Base-by-base conservation (phyloP, 2,797 vertebrate species). In the Lemur catta region DNA sequence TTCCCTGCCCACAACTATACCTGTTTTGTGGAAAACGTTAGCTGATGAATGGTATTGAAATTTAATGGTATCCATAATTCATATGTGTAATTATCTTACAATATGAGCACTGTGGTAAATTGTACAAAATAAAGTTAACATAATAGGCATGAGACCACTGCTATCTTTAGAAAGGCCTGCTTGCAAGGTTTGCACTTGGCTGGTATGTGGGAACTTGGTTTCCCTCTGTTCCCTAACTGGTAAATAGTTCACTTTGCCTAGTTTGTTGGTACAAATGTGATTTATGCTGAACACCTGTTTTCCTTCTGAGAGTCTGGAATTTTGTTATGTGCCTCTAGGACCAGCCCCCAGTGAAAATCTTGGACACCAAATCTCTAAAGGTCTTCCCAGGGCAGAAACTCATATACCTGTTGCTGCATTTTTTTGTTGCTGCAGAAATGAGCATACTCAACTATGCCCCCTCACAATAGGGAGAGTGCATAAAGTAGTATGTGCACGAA, bases 231-330 rank as follows among this genome's bases (percentile, higher is more conserved):
- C 9, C 81, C 75, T 85, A 72, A 63, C 38, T 72, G 30, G 41
- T 75, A 38, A 91, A 20, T 81, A 67, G 59, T 81, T 91, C 33
- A 93, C n/a, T 69, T 93, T 93, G 43, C 76, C 76, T 75, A 69
- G 18, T 46, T 86, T 82, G 15, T 61, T 93, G 43, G 35, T 94
- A 78, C 50, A 91, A 63, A 71, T 78, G 52, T 82, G 75, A 91
- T 69, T 80, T 94, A 91, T 94, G 59, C 67, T 43, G 41, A 96
- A 52, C 26, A 65, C 59, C 35, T 92, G n/a, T 72, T 95, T 79
- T 65, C 63, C 43, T 91, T 87, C 50, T 30, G 79, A 87, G 71
- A 78, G 35, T 91, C 61, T 78, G 61, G 35, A 82, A 88, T 78
- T 94, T 91, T 78, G 30, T 38, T 78, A 88, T 35, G 38, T 91